phyloP scores from a whole-genome alignment of 2,113 vertebrate species.

The Otocyon megalotis region DNA sequence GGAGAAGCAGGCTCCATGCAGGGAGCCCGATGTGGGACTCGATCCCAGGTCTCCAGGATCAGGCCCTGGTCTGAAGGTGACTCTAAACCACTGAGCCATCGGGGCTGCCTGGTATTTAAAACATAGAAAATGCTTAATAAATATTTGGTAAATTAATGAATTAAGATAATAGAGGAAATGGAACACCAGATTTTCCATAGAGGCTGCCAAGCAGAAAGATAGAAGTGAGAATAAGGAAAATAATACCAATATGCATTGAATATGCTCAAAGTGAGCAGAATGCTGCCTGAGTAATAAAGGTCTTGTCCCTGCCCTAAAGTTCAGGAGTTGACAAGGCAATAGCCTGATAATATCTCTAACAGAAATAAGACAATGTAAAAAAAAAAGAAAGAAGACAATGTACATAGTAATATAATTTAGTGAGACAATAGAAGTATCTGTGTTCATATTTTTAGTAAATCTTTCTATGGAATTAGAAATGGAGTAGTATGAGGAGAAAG shows the following conservation, averaged over 20 bases:
- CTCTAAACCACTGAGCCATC: too few relatives aligned
- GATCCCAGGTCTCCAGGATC: too few relatives aligned
- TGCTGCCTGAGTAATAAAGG: background rate
- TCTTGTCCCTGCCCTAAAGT: background rate
- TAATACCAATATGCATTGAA: background rate
- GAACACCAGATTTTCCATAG: background rate
- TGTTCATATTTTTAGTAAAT: slow-evolving; percentile 21
- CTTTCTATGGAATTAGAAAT: slow-evolving; percentile 37
- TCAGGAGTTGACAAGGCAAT: background rate
- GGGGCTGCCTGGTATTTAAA: background rate
- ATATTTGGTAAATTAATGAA: background rate
- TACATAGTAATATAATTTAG: background rate
- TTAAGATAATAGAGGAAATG: background rate
- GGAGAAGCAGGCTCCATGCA: too few relatives aligned
- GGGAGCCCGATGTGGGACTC: too few relatives aligned
- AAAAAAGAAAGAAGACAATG: background rate
- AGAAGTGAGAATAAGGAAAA: slow-evolving; percentile 10
- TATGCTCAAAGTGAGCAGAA: background rate
- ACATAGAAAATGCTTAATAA: background rate
- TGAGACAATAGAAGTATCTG: background rate
- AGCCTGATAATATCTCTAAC: background rate
- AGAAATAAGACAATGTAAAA: background rate
- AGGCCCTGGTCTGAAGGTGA: too few relatives aligned
- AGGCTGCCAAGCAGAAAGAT: background rate
- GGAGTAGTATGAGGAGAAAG: background rate